Evolutionary conservation across 2,797 vertebrate species (phyloP).

Genomic region (Mormyrops attenuatus): DNA sequence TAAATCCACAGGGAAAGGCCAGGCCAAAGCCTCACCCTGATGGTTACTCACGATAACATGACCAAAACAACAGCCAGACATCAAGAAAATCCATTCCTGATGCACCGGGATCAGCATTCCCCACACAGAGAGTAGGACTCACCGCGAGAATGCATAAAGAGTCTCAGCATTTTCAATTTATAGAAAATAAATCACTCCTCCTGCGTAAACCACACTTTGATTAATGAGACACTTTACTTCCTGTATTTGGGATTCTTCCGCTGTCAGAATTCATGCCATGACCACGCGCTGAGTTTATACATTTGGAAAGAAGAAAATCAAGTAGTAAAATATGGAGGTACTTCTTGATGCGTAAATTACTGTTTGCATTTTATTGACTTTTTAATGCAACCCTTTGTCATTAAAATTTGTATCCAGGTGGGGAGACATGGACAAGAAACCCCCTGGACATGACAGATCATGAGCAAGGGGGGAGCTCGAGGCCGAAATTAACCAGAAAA

Average conservation of each 20-base stretch:
- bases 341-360: not conserved
- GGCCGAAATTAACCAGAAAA: not conserved
- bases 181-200: slow-evolving; percentile 3
- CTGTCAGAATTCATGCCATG: not conserved
- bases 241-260: not conserved
- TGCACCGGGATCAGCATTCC: not conserved
- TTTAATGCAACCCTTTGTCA: not conserved
- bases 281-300: not conserved
- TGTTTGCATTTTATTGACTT: not conserved
- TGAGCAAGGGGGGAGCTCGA: not conserved
- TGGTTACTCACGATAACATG: not conserved
- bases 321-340: not conserved
- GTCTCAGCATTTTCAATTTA: not conserved
- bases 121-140: not conserved
- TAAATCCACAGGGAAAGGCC: not conserved
- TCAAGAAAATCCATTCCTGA: not conserved
- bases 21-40: not conserved
- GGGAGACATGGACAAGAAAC: not conserved
- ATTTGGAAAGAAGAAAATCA: not conserved
- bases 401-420: not conserved
- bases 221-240: slow-evolving; percentile 1
- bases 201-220: not conserved
- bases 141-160: not conserved
- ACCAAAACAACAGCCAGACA: not conserved
- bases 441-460: not conserved